These are phyloP conservation scores for Drosophila koepferae DNA, from an alignment of 2,888 invertebrate species.

Conservation along the genomic window DNA sequence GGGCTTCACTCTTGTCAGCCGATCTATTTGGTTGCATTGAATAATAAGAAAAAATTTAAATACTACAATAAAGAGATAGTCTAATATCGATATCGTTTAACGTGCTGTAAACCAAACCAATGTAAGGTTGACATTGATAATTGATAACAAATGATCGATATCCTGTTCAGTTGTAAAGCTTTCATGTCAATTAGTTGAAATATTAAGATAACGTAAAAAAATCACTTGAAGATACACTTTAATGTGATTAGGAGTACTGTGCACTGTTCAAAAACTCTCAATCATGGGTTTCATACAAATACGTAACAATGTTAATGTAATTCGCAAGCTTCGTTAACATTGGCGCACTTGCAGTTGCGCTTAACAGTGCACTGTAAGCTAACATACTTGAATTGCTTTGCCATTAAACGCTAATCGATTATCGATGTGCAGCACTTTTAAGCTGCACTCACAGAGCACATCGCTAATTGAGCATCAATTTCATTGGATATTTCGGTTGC, in stretches of 20 bases:
- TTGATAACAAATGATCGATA: not conserved
- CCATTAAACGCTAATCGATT: not conserved
- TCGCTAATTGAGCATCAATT: slow-evolving; percentile 40
- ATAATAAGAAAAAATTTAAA: not conserved
- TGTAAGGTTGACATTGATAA: not conserved
- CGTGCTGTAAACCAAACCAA: not conserved
- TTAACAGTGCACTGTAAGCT: not conserved
- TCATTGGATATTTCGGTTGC: slow-evolving; percentile 49
- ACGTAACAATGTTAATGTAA: too few relatives aligned
- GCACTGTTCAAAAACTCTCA: too few relatives aligned
- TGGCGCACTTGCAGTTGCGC: not conserved
- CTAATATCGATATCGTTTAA: not conserved
- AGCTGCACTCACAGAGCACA: not conserved
- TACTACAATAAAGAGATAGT: not conserved
- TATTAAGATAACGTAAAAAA: too few relatives aligned
- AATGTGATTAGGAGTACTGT: too few relatives aligned
- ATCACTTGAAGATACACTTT: too few relatives aligned
- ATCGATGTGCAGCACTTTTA: slow-evolving; percentile 10
- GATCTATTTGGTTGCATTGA: slow-evolving; percentile 28
- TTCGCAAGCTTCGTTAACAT: not conserved
- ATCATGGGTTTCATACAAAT: too few relatives aligned
- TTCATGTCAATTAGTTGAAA: not conserved
- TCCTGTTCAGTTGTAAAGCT: not conserved
- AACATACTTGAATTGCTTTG: not conserved
- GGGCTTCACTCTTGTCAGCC: slow-evolving; percentile 28